These are phyloP conservation scores for Hylyphantes graminicola DNA, from an alignment of 1,140 invertebrate genomes.

Conservation along the genomic window DNA sequence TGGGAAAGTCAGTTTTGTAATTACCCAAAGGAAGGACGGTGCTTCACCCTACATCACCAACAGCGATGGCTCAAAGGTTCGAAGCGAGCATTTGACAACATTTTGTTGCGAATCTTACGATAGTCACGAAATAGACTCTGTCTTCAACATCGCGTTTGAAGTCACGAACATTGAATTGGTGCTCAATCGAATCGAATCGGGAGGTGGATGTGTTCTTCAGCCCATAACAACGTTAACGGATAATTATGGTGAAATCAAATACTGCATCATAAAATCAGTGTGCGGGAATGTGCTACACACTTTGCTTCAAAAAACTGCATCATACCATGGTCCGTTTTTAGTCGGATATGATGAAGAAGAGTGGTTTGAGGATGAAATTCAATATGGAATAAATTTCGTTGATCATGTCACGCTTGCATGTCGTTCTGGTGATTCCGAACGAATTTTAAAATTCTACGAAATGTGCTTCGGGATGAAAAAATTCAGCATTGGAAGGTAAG, in stretches of 20 bases:
- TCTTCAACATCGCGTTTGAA: conserved; percentile 70
- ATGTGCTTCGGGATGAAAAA: conserved; percentile 70
- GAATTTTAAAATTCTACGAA: conserved; percentile 70
- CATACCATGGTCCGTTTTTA: conserved; percentile 68
- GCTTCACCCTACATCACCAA: neutral
- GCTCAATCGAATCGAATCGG: conserved; percentile 63
- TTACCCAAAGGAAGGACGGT: conserved; percentile 65
- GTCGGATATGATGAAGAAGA: conserved; percentile 66
- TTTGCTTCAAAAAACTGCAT: conserved; percentile 67
- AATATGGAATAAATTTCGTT: neutral
- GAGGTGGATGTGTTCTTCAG: conserved; percentile 65
- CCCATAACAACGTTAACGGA: conserved; percentile 64
- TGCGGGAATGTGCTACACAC: conserved; percentile 72
- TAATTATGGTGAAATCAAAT: conserved; percentile 66
- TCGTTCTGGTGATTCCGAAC: conserved; percentile 65
- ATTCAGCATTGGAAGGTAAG: conserved; percentile 71
- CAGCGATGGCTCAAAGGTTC: neutral
- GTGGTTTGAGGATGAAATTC: neutral
- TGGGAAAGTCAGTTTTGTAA: conserved; percentile 66
- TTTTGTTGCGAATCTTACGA: conserved; percentile 66
- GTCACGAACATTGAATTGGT: conserved; percentile 67
- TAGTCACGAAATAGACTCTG: conserved; percentile 67
- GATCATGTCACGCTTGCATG: conserved; percentile 68
- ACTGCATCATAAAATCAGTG: conserved; percentile 69
- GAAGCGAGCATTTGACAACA: conserved; percentile 63